Conservation (phyloP, 2,113 vertebrate genomes). For the Mustela lutreola region DNA sequence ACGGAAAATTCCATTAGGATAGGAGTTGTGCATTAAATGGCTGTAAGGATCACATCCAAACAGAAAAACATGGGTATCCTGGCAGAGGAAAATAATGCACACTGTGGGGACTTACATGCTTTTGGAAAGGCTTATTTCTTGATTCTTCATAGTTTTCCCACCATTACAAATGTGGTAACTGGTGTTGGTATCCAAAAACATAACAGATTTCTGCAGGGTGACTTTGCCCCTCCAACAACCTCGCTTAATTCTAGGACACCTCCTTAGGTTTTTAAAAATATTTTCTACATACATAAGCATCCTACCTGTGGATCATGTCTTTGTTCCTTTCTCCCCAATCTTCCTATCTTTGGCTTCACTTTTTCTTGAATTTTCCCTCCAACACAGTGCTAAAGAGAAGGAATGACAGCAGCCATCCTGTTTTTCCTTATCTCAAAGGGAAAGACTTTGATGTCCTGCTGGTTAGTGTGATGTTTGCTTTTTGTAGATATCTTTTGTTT, state of each 20-base stretch:
- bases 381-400: not conserved
- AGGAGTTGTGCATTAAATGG: not conserved
- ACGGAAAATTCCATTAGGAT: not conserved
- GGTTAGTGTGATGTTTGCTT: not conserved
- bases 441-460: not conserved
- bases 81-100: not conserved
- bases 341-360: slow-evolving; percentile 20
- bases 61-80: not conserved
- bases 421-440: not conserved
- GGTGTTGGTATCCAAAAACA: not conserved
- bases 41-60: not conserved
- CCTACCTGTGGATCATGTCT: not conserved
- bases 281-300: not conserved
- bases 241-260: slow-evolving; percentile 3
- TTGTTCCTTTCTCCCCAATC: slow-evolving; percentile 16
- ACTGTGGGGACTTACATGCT: not conserved
- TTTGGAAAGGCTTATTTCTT: not conserved
- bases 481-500: not conserved
- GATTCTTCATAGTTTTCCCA: slow-evolving; percentile 6
- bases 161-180: not conserved
- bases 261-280: not conserved
- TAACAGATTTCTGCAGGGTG: not conserved
- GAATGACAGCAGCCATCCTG: not conserved
- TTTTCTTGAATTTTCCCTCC: not conserved
- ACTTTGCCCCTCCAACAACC: not conserved